Percentiles rank a stretch among this genome's conserved stretches.
Conservation (phyloP, 2,888 invertebrate species). For the Drosophila ochracea region DNA sequence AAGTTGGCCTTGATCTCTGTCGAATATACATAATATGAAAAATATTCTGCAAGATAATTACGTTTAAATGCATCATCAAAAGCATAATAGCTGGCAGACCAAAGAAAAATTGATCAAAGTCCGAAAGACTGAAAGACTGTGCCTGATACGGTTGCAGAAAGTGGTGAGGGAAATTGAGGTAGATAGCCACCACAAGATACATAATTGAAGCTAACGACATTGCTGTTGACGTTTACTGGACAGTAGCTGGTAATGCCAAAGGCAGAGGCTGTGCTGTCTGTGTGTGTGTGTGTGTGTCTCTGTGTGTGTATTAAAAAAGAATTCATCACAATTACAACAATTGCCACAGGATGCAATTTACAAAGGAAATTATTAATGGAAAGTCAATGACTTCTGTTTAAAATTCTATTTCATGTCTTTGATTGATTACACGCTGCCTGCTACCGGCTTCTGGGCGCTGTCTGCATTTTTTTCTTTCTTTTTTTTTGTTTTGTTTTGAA, state of each 20-base stretch:
- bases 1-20: slow-evolving; percentile 2
- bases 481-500: slow-evolving; percentile 42
- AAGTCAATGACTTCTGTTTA: slow-evolving; percentile 83
- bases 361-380: slow-evolving; percentile 83
- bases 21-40: slow-evolving; percentile 42
- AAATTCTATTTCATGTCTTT: slow-evolving; percentile 71
- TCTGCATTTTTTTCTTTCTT: neutral
- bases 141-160: slow-evolving; percentile 40
- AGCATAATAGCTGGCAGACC: slow-evolving; percentile 53
- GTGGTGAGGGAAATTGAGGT: slow-evolving; percentile 31
- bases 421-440: slow-evolving; percentile 73
- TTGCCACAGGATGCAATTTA: slow-evolving; percentile 79
- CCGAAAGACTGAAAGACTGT: slow-evolving; percentile 44
- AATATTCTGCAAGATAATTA: slow-evolving; percentile 52
- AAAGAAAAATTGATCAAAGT: slow-evolving; percentile 56
- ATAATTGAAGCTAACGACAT: slow-evolving; percentile 71
- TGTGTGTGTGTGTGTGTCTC: slow-evolving; percentile 38
- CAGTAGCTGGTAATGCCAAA: slow-evolving; percentile 47
- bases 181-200: slow-evolving; percentile 41
- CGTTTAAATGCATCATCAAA: slow-evolving; percentile 67
- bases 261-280: slow-evolving; percentile 4
- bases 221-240: slow-evolving; percentile 39
- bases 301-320: slow-evolving; percentile 64
- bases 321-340: slow-evolving; percentile 82
- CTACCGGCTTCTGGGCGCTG: slow-evolving; percentile 24